These are phyloP conservation scores for Darevskia mixta DNA, from an alignment of 2,797 vertebrate genomes.

Conservation along the genomic window DNA sequence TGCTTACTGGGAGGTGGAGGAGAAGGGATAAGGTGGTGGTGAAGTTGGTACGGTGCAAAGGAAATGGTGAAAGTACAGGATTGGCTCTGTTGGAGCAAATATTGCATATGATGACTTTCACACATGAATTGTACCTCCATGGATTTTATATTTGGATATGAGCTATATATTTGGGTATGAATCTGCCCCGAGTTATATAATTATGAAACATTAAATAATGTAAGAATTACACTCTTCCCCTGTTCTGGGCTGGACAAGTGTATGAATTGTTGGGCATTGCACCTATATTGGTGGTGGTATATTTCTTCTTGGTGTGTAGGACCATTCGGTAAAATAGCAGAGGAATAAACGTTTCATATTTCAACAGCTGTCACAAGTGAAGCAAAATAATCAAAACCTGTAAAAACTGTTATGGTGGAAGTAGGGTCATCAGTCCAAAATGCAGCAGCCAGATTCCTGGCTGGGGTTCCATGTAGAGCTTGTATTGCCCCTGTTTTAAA, in stretches of 20 bases:
- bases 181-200: neutral
- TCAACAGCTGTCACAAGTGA: neutral
- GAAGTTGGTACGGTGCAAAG: too few species aligned
- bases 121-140: neutral
- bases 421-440: neutral
- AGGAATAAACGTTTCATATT: neutral
- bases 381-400: neutral
- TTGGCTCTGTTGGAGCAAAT: neutral
- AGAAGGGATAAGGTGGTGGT: too few species aligned
- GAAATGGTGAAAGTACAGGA: too few species aligned
- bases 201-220: neutral
- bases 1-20: too few species aligned
- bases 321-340: neutral
- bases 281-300: neutral
- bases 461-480: conserved; percentile 2
- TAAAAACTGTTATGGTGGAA: neutral
- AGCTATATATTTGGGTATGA: too few species aligned
- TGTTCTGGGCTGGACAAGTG: neutral
- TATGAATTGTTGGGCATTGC: neutral
- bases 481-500: too few species aligned
- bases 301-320: neutral
- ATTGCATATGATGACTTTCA: neutral
- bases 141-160: too few species aligned
- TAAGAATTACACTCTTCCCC: neutral
- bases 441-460: too few species aligned